Conservation (phyloP, 2,113 vertebrate genomes). For the Sceloporus undulatus region DNA sequence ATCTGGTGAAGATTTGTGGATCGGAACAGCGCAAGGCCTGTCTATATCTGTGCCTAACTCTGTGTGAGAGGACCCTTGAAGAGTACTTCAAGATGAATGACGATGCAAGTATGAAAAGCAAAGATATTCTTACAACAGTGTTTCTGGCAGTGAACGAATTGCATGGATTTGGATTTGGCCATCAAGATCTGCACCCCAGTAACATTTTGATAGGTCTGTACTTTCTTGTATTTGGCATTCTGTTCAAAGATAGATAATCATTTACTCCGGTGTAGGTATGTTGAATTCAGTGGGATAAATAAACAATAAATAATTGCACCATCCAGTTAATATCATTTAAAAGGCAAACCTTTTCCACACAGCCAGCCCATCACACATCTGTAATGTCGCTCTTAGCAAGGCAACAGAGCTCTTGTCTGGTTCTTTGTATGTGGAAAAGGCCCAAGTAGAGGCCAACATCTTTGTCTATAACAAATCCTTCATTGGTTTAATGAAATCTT, state of each 20-base stretch:
- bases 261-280: neutral
- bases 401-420: too few species aligned
- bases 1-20: constrained; percentile 70
- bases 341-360: neutral
- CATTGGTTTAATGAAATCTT: neutral
- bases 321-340: neutral
- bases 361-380: too few species aligned
- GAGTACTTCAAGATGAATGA: constrained; percentile 48
- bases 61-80: constrained; percentile 77
- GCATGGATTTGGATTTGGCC: constrained; percentile 62
- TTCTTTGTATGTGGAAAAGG: too few species aligned
- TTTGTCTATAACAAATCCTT: too few species aligned
- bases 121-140: constrained; percentile 58
- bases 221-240: neutral
- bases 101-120: constrained; percentile 16
- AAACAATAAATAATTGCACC: neutral
- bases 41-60: constrained; percentile 73
- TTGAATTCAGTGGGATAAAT: neutral
- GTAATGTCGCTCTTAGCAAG: too few species aligned
- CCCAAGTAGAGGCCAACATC: too few species aligned
- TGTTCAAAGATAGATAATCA: neutral
- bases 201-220: constrained; percentile 75
- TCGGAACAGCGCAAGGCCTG: constrained; percentile 37
- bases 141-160: constrained; percentile 74
- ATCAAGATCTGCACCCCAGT: constrained; percentile 73